These are phyloP conservation scores for Tigriopus californicus DNA, from an alignment of 2,888 invertebrate genomes.

Conservation along the genomic window DNA sequence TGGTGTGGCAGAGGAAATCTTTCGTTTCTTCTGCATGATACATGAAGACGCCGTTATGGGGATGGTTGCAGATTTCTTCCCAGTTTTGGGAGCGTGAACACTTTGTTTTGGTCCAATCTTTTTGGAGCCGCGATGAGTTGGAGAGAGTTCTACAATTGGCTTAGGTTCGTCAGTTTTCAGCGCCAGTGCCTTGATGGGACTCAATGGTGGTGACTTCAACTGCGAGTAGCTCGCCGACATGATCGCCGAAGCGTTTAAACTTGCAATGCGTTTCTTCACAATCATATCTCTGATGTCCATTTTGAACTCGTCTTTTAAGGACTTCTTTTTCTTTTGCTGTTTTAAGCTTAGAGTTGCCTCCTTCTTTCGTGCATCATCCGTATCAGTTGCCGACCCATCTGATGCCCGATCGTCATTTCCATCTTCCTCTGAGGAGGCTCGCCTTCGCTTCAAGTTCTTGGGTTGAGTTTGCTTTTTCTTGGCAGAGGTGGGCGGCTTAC, in stretches of 20 bases:
- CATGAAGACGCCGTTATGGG: background rate
- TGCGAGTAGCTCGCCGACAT: conserved; percentile 57
- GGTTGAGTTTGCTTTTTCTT: too few species aligned
- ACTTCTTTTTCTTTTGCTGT: conserved; percentile 21
- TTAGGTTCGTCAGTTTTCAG: background rate
- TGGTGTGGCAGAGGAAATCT: background rate
- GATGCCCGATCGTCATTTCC: background rate
- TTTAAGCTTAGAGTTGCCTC: background rate
- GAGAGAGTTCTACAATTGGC: background rate
- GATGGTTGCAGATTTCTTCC: background rate
- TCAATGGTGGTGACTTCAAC: background rate
- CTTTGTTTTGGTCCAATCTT: background rate
- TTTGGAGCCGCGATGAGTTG: background rate
- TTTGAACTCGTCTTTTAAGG: conserved; percentile 36
- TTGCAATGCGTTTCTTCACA: conserved; percentile 74
- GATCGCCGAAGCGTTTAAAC: conserved; percentile 72
- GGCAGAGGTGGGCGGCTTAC: too few species aligned
- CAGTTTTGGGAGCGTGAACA: background rate
- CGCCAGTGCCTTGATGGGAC: background rate
- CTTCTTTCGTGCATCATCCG: conserved; percentile 16
- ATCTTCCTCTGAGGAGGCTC: background rate
- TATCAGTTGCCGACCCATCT: conserved; percentile 14
- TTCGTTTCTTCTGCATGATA: background rate
- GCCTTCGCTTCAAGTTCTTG: background rate
- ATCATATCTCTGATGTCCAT: conserved; percentile 73